These are phyloP conservation scores for Chelon auratus DNA, from an alignment of 2,797 vertebrate species.

Conservation along the genomic window DNA sequence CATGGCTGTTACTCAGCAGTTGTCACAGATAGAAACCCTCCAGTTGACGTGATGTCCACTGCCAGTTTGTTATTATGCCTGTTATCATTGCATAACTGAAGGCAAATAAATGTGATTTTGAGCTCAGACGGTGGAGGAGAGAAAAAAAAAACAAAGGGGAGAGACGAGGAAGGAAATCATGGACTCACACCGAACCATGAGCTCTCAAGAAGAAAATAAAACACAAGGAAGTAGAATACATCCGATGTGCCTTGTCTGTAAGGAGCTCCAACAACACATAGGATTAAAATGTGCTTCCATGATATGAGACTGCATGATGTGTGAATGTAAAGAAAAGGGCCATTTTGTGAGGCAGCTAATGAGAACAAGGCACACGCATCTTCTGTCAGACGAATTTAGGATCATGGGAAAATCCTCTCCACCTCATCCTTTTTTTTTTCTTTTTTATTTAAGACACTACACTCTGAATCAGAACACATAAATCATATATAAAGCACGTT, in stretches of 20 bases:
- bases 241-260: constrained; percentile 22
- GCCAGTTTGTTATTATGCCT: constrained; percentile 75
- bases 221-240: constrained; percentile 7
- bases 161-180: background rate
- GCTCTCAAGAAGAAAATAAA: background rate
- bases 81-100: constrained; percentile 71
- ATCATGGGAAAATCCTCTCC: constrained; percentile 49
- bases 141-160: background rate
- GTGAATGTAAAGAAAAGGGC: constrained; percentile 69
- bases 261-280: constrained; percentile 22
- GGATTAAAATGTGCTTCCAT: constrained; percentile 32
- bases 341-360: constrained; percentile 73
- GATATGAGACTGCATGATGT: constrained; percentile 69
- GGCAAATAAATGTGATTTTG: constrained; percentile 65
- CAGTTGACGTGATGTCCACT: constrained; percentile 72
- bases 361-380: constrained; percentile 49
- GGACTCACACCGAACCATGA: constrained; percentile 11
- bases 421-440: constrained; percentile 31
- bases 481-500: constrained; percentile 36
- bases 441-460: background rate
- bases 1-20: constrained; percentile 68
- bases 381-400: constrained; percentile 57
- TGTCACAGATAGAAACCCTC: constrained; percentile 67
- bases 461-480: constrained; percentile 19
- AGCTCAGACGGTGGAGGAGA: constrained; percentile 28